Evolutionary conservation across 35 echinoderm and acorn worm genomes (phyloP), one percentile per base, ranked within the genome.

Genomic region (Lytechinus variegatus): DNA sequence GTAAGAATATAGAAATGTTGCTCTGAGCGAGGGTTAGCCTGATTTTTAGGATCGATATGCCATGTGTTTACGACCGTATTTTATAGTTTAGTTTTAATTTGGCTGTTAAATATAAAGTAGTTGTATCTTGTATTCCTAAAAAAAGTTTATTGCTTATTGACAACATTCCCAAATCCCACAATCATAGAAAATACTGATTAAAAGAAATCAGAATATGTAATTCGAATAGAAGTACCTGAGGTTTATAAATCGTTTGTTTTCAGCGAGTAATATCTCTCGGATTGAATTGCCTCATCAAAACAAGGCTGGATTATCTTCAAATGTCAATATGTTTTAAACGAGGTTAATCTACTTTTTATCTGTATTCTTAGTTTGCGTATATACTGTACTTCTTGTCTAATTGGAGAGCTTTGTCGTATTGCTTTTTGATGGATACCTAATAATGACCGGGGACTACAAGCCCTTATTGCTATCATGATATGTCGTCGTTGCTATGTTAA

Each of bases 261-360:
- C 19, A 24, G 66, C 8, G 16, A 7, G n/a, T 24, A 79, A 19
- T 79, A 24, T 4, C 19, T 60, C 6, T 79, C 21, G 14, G 19
- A 79, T 79, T 79, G n/a, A 79, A 79, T 24, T 79, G 66, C 66
- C 66, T 79, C 66, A n/a, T 24, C 66, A n/a, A 79, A 79, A 79
- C n/a, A 79, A 4, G 66, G n/a, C 66, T 16, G 66, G 24, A 24
- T 79, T 79, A 79, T 79, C 66, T 79, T 24, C 6, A 79, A 21
- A 71, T 79, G 66, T 79, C 66, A 79, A 79, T 79, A 79, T 79
- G 66, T 79, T n/a, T 19, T 79, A 24, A 79, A 79, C 66, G 16
- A 79, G 66, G n/a, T 79, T n/a, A 79, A 16, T 79, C 19, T 79
- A 79, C 66, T 8, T 79, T 24, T 79, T 79, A 79, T 79, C n/a